Conservation (phyloP, 2,888 invertebrate genomes). For the Dasypolia templi region DNA sequence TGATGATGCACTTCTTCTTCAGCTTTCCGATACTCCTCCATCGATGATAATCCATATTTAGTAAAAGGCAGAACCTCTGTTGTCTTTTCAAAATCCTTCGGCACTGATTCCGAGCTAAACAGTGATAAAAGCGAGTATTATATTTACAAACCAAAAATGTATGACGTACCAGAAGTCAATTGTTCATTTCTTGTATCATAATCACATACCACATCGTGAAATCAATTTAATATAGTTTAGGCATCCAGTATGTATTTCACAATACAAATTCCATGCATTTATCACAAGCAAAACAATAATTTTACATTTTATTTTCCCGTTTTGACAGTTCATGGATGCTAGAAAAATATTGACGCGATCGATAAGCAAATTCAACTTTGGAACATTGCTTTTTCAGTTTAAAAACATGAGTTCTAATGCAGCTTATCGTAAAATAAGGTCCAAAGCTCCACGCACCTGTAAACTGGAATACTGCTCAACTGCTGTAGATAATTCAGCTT, state of each 20-base stretch:
- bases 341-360: conserved; percentile 31
- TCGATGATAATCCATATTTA: conserved; percentile 84
- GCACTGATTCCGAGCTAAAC: conserved; percentile 81
- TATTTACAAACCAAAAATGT: background rate
- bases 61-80: conserved; percentile 84
- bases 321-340: conserved; percentile 39
- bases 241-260: conserved; percentile 29
- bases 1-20: conserved; percentile 81
- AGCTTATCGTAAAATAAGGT: background rate
- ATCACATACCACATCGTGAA: conserved; percentile 58
- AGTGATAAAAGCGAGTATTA: background rate
- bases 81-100: conserved; percentile 84
- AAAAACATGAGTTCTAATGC: too few relatives aligned
- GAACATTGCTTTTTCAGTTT: conserved; percentile 5
- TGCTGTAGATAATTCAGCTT: background rate
- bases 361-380: conserved; percentile 26
- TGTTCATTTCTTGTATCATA: background rate
- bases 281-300: conserved; percentile 46
- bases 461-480: background rate
- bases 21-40: conserved; percentile 83
- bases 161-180: too few relatives aligned
- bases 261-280: conserved; percentile 1
- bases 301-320: conserved; percentile 47
- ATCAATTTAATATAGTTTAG: conserved; percentile 21
- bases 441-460: too few relatives aligned